Base-by-base conservation (phyloP, 2,888 invertebrate genomes). In the Achlya flavicornis region DNA sequence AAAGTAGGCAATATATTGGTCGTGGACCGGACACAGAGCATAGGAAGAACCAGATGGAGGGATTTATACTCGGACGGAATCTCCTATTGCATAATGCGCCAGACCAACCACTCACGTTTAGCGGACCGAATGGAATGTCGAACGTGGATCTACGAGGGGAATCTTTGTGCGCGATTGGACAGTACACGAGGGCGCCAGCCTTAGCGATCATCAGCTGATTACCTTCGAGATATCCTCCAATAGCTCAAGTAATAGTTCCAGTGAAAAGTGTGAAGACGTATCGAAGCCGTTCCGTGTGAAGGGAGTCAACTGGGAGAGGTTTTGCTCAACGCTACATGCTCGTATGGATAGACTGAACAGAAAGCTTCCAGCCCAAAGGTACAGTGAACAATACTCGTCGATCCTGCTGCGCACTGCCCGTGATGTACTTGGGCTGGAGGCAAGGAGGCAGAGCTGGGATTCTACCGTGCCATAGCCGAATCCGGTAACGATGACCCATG, bases 171-270 rank as follows among this genome's bases (percentile, higher is more conserved):
- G 5, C 0, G 61, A 67, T 0, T 79, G 80, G 78, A n/a, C 0
- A 8, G 75, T 76, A 0, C 66, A 63, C 4, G 69, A 62, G 0
- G 63, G 62, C 0, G 64, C 26, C 0, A 73, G 71, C 57, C 7
- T 16, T 12, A 74, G 76, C 6, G 78, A 77, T 61, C 75, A 77
- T 19, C 64, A 64, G 0, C 64, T 77, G 0, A 67, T 77, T 0
- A 69, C 73, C 0, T 74, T 57, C 35, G 12, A 4, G 0, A 43
- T 16, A 16, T 14, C 46, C 14, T 16, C 62, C 0, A 8, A 59
- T 16, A 53, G n/a, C 12, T 19, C 11, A 43, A 61, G 5, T 19
- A 10, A 12, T 32, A 62, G 12, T 11, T 59, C 5, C 19, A 60
- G 61, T 35, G 62, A 48, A 58, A 57, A n/a, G 10, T 26, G 3